phyloP scores from a whole-genome alignment of 2,888 invertebrate species.

The Yponomeuta plumbellus region DNA sequence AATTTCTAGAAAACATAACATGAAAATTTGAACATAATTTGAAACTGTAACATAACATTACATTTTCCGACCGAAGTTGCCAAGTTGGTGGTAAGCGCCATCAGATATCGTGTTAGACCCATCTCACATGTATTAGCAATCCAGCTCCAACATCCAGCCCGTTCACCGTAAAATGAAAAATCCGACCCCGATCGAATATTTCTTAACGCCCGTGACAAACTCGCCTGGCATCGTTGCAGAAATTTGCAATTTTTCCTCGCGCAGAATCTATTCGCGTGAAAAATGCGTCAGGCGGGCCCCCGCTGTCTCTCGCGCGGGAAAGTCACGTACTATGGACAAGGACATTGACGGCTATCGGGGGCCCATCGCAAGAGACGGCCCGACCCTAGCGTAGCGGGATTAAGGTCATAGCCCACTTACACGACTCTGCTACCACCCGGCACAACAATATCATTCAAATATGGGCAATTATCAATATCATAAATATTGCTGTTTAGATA shows the following conservation, averaged over 20 bases:
- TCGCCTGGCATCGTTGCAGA: slow-evolving; percentile 39
- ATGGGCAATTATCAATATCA: no score
- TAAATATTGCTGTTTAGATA: no score
- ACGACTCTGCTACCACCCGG: no score
- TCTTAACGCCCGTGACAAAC: slow-evolving; percentile 38
- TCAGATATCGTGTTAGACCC: neutral
- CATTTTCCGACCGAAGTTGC: neutral
- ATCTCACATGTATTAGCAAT: neutral
- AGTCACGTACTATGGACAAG: slow-evolving; percentile 60
- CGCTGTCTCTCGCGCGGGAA: slow-evolving; percentile 40
- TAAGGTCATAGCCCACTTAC: no score
- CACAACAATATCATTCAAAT: no score
- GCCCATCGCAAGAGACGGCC: slow-evolving; percentile 34
- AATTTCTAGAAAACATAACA: no score
- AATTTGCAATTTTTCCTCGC: slow-evolving; percentile 56
- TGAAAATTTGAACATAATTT: no score
- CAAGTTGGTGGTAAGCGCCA: neutral
- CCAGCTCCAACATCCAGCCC: neutral
- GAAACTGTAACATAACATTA: no score
- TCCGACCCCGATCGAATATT: slow-evolving; percentile 44
- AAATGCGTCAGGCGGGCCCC: slow-evolving; percentile 43
- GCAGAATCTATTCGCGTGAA: slow-evolving; percentile 51
- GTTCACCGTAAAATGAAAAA: slow-evolving; percentile 36
- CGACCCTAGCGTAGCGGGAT: no score
- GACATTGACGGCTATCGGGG: slow-evolving; percentile 48